Evolutionary conservation across 2,113 vertebrate genomes (phyloP).

Genomic region (Eolophus roseicapilla): DNA sequence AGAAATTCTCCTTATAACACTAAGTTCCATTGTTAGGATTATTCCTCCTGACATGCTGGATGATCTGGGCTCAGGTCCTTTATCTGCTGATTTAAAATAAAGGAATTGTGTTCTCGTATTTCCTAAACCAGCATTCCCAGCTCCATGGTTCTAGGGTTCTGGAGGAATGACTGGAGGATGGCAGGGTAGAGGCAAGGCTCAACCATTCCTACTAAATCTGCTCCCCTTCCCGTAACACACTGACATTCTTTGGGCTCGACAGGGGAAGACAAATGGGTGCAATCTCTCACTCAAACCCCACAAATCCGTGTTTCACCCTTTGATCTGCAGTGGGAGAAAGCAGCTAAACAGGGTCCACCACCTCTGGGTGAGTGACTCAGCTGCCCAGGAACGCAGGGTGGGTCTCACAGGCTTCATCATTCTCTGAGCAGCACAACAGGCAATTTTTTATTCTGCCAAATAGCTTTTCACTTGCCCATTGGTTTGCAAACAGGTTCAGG

Average conservation of each 20-base stretch:
- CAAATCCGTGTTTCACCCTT: not conserved
- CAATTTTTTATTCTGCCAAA: not conserved
- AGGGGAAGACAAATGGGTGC: not conserved
- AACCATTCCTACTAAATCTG: not conserved
- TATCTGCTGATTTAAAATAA: not conserved
- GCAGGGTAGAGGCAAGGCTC: not conserved
- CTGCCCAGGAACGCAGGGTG: not conserved
- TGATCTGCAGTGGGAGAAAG: not conserved
- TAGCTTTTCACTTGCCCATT: not conserved
- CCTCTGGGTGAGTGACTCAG: not conserved
- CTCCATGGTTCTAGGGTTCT: fast-evolving
- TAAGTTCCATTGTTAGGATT: not conserved
- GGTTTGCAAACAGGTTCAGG: not conserved
- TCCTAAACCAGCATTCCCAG: not conserved
- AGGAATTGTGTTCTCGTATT: not conserved
- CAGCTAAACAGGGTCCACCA: not conserved
- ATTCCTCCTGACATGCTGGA: not conserved
- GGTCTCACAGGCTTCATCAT: not conserved
- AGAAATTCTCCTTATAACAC: not conserved
- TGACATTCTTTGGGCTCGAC: not conserved
- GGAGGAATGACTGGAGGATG: not conserved
- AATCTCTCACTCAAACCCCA: not conserved
- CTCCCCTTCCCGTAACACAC: not conserved
- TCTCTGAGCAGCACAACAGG: not conserved
- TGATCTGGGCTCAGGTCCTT: not conserved